Conservation (phyloP, 2,113 vertebrate species). For the Formicarius rufipectus region DNA sequence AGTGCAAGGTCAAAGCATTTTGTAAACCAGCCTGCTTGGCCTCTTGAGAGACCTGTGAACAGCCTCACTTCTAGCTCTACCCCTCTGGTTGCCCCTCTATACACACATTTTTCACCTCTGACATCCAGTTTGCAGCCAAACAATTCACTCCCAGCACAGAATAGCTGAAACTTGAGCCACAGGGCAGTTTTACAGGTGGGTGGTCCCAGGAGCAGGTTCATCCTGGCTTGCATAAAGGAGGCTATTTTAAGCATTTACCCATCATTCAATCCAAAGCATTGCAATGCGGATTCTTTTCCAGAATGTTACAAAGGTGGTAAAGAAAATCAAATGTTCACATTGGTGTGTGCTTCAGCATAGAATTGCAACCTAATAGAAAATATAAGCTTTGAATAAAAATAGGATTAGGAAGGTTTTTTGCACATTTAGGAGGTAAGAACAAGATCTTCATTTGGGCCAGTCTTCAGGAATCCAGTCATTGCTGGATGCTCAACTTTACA, state of each 20-base stretch:
- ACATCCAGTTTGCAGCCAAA: background rate
- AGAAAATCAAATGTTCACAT: background rate
- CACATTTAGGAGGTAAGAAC: background rate
- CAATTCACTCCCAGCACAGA: background rate
- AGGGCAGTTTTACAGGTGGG: background rate
- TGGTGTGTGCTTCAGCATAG: rapidly evolving
- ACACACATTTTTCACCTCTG: background rate
- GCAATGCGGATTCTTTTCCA: background rate
- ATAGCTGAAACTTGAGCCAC: rapidly evolving
- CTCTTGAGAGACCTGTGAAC: background rate
- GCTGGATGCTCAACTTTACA: background rate
- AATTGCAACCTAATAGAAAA: background rate
- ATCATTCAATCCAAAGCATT: background rate
- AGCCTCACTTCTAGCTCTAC: background rate
- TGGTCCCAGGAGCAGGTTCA: background rate
- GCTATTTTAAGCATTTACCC: background rate
- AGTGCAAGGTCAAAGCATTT: background rate
- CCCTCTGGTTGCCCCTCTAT: background rate
- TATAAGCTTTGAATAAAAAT: background rate
- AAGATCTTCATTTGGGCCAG: background rate
- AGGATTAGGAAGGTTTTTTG: background rate
- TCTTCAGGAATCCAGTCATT: background rate
- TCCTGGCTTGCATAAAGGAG: background rate
- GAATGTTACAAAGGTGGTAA: background rate
- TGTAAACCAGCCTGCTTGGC: background rate